Evolutionary conservation across 1,140 invertebrate genomes (phyloP), one percentile per base, ranked within the genome.

Genomic region (Euwallacea fornicatus): DNA sequence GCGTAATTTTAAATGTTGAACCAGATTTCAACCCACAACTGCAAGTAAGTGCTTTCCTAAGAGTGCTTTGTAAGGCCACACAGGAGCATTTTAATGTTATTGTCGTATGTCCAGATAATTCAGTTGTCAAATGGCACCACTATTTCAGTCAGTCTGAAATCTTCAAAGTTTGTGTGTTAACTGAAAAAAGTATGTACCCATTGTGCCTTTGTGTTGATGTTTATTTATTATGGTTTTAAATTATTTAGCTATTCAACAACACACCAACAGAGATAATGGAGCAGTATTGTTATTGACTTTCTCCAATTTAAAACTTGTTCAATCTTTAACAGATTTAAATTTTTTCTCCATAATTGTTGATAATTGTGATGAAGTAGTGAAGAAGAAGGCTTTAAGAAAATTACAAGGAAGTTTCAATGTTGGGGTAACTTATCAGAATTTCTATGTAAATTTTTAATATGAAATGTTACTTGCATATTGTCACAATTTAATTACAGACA

Each of bases 1-100:
- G 79, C 33, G 72, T 74, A 16, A 78, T 80, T 61, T 69, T 80
- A 69, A 80, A 79, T 60, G 66, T 76, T 55, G 76, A 78, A 59
- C 62, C 62, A 9, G 77, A 73, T 43, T 74, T 80, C 66, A 77
- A 78, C 72, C 71, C 71, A 54, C 72, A 65, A 41, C 68, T 78
- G 53, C 75, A 78, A 68, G 71, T 78, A 15, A 69, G 72, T 42
- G 64, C 67, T n/a, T 78, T 78, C 61, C 64, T 80, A 7, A 73
- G 72, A 56, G 68, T 73, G 42, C 21, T 78, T 33, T 43, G 56
- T 15, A 72, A 61, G 9, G 58, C 33, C 3, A 33, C 66, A 15
- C 9, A 44, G 55, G 21, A 13, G 47, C 11, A 33, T 33, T 33
- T 58, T 74, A 11, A 64, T 63, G 66, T 47, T 67, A 46, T 68